Evolutionary conservation across 2,888 invertebrate genomes (phyloP).

Genomic region (Physocephala rufipes): DNA sequence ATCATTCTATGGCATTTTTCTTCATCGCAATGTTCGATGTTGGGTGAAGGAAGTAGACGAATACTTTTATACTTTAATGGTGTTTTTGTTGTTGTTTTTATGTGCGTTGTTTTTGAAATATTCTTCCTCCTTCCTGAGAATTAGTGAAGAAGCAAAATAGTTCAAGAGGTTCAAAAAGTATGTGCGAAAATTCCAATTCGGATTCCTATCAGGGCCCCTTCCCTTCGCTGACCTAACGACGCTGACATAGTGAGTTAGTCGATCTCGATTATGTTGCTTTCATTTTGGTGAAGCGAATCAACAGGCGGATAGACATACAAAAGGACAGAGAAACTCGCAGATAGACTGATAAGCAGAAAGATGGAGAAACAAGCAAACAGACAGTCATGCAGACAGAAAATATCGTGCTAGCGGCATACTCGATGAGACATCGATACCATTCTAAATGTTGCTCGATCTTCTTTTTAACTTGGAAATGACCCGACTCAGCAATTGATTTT

Average conservation of each 20-base stretch:
- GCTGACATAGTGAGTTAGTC: constrained; percentile 13
- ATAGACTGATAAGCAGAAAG: no score
- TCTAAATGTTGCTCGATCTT: background rate
- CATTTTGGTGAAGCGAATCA: background rate
- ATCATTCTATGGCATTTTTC: background rate
- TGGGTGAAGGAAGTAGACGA: no score
- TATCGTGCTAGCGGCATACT: background rate
- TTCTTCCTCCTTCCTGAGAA: constrained; percentile 42
- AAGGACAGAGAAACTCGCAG: background rate
- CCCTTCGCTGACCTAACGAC: constrained; percentile 10
- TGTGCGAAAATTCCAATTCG: constrained; percentile 56
- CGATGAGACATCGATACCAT: constrained; percentile 6
- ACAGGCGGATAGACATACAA: no score
- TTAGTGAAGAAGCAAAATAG: constrained; percentile 45
- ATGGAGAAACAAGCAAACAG: background rate
- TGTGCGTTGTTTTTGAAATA: constrained; percentile 10
- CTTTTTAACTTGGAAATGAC: constrained; percentile 5
- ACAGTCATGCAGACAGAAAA: background rate
- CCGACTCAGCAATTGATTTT: constrained; percentile 28
- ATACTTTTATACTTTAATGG: background rate
- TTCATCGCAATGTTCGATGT: background rate
- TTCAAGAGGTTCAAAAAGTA: constrained; percentile 51
- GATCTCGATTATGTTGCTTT: constrained; percentile 4
- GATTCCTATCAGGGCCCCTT: background rate
- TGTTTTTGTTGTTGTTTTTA: background rate